phyloP scores from a whole-genome alignment of 2,797 vertebrate species.

The Acanthopagrus latus region DNA sequence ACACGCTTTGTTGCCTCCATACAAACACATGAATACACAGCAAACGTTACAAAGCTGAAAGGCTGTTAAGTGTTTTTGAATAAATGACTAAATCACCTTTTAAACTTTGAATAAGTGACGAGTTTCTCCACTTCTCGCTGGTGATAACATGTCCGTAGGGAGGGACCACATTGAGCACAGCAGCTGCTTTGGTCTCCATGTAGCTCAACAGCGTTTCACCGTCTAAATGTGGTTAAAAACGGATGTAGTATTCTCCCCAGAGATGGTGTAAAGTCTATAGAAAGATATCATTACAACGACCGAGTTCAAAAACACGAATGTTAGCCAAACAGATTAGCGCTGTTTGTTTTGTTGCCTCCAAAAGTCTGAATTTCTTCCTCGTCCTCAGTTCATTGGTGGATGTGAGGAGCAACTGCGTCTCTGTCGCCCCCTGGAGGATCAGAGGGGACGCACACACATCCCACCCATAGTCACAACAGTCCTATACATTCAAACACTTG shows the following conservation, averaged over 20 bases:
- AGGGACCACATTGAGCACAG: neutral
- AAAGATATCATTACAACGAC: neutral
- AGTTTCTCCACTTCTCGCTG: slow-evolving; percentile 9
- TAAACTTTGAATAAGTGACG: neutral
- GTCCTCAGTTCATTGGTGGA: neutral
- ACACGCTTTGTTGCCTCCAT: neutral
- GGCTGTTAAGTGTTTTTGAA: no score
- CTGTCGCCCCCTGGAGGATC: neutral
- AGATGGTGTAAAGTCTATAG: no score
- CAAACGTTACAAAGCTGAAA: neutral
- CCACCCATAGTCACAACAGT: no score
- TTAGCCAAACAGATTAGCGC: no score
- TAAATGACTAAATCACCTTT: neutral
- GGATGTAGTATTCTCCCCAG: no score
- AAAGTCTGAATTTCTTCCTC: neutral
- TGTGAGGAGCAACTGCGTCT: neutral
- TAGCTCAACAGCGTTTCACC: neutral
- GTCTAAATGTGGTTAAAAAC: no score
- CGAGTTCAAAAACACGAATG: neutral
- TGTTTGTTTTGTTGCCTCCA: neutral
- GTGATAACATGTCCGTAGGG: slow-evolving; percentile 5
- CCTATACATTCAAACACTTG: no score
- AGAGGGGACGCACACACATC: neutral
- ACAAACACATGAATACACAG: neutral
- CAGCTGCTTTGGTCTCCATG: neutral